Percentiles rank a stretch among this genome's conserved stretches.
Conservation (phyloP, 2,113 vertebrate species). For the Balaenoptera acutorostrata region DNA sequence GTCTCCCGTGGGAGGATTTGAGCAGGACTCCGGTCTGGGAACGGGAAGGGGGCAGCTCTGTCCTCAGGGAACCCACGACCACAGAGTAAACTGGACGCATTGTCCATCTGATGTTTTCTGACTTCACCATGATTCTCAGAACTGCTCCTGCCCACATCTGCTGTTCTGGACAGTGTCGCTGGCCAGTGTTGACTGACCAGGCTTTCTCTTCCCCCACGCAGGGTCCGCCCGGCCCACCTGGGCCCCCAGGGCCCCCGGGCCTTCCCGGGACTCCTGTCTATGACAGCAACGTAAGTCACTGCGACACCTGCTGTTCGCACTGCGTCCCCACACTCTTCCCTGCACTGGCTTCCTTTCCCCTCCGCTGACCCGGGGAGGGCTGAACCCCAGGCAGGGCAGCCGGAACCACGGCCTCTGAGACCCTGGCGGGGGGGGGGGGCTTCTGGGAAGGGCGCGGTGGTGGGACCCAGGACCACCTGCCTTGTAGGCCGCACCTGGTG, state of each 20-base stretch:
- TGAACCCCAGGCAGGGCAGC: too few relatives aligned
- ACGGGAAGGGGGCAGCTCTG: not conserved
- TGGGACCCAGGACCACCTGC: not conserved
- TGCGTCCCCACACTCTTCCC: rapidly evolving
- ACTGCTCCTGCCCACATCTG: rapidly evolving
- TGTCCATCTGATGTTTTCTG: too few relatives aligned
- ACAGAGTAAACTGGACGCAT: rapidly evolving
- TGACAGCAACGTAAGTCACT: slow-evolving; percentile 53
- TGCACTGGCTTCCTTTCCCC: not conserved
- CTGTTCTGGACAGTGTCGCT: rapidly evolving
- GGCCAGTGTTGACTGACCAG: not conserved
- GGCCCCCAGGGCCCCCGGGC: slow-evolving; percentile 53
- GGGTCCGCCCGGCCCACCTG: slow-evolving; percentile 59
- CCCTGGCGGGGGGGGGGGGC: too few relatives aligned
- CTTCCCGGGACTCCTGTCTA: slow-evolving; percentile 28
- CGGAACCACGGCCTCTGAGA: not conserved
- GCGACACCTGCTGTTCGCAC: rapidly evolving
- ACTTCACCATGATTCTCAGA: not conserved
- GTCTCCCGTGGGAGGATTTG: rapidly evolving
- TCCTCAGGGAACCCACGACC: rapidly evolving
- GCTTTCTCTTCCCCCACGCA: not conserved
- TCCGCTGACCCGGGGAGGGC: too few relatives aligned
- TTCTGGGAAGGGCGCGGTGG: not conserved
- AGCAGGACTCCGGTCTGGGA: rapidly evolving
- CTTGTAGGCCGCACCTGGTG: not conserved